Evolutionary conservation across 2,888 invertebrate genomes (phyloP), one percentile per base, ranked within the genome.

Genomic region (Dryobota labecula): DNA sequence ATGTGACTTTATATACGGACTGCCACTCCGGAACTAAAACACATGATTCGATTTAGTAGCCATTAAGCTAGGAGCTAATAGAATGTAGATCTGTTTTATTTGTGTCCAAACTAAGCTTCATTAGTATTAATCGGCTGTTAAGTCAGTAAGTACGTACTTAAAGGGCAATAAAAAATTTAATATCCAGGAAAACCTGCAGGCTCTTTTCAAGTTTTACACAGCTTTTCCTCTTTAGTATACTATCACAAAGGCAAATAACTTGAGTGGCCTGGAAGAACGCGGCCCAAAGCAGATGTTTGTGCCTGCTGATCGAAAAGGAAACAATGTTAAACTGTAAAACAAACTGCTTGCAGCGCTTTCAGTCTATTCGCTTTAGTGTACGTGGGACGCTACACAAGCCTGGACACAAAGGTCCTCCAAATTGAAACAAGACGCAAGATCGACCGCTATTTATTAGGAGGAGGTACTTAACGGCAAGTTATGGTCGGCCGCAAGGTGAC

Each of bases 281-380:
- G 87, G 86, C 89, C 89, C 89, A 91, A 90, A 91, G 91, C 90
- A 92, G 91, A 92, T 90, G 90, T 92, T 90, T 88, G 86, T 89
- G 89, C 84, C 84, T 83, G 84, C 90, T 91, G 93, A 94, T 93
- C 92, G 92, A 91, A 94, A 92, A 92, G 90, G 89, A 92, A 94
- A 95, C 93, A 94, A 93, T 92, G 92, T 94, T 93, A 92, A 94
- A 93, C 92, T 93, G 90, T 91, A 92, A 92, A 93, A 94, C 92
- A 93, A 92, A 92, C 90, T 90, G 89, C 92, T 90, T 84, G 84
- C 87, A 90, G 91, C 90, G 86, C 88, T 92, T 88, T 90, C 87
- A 86, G 84, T 82, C 86, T 74, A 67, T 76, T 81, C 69, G 18
- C 62, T 73, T 70, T 89, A 87, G 77, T 68, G 64, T 69, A 75